These are phyloP conservation scores for Solenopsis invicta DNA, from an alignment of 1,140 invertebrate species.

Conservation along the genomic window DNA sequence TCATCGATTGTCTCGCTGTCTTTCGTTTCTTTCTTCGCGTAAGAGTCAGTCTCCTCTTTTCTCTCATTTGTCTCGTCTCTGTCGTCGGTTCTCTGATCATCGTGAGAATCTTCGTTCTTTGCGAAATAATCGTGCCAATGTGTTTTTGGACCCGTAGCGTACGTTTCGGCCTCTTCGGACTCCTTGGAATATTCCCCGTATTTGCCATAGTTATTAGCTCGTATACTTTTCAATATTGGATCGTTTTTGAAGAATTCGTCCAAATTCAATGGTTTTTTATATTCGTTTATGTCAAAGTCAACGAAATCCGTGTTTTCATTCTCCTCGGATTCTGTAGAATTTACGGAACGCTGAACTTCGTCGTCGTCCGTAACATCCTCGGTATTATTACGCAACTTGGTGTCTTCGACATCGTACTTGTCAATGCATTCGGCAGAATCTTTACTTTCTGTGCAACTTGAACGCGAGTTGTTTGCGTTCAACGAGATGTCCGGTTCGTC, in stretches of 20 bases:
- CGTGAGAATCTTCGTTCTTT: conserved; percentile 10
- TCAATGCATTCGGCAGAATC: conserved; percentile 17
- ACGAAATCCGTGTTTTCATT: conserved; percentile 72
- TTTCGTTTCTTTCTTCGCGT: conserved; percentile 21
- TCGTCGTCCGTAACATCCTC: not conserved
- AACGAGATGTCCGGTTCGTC: not conserved
- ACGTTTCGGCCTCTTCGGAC: conserved; percentile 3
- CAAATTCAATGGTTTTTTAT: conserved; percentile 76
- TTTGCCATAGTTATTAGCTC: not conserved
- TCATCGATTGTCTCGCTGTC: not conserved
- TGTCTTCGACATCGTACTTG: not conserved
- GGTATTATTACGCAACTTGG: conserved; percentile 8
- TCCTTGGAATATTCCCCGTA: not conserved
- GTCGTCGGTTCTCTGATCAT: not conserved
- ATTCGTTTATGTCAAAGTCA: conserved; percentile 78
- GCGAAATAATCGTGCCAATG: conserved; percentile 7
- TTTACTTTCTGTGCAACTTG: conserved; percentile 1
- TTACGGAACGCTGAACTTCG: not conserved
- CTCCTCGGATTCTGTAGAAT: conserved; percentile 65
- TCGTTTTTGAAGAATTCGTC: conserved; percentile 75
- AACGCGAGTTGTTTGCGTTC: not conserved
- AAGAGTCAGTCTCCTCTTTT: not conserved
- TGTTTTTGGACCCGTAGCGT: not conserved
- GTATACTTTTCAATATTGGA: conserved; percentile 57
- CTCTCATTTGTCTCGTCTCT: not conserved